phyloP scores from a whole-genome alignment of 1,140 invertebrate genomes.

The Brachionus plicatilis region DNA sequence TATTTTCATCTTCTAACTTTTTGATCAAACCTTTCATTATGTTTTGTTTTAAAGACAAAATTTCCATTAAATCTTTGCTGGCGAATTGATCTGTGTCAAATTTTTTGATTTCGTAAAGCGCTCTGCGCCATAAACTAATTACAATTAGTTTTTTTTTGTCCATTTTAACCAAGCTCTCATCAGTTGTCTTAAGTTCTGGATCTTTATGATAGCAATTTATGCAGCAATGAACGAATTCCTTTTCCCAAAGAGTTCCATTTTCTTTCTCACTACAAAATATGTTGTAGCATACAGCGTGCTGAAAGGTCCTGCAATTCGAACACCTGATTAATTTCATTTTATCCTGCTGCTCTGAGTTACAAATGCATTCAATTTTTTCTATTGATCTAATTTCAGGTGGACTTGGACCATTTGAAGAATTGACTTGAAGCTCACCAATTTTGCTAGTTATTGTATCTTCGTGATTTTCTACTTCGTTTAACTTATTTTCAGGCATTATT shows the following conservation, averaged over 20 bases:
- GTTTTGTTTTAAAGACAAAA: not conserved
- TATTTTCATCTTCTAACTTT: not conserved
- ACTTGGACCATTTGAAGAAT: not conserved
- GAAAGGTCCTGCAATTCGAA: not conserved
- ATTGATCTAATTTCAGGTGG: not conserved
- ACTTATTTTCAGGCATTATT: not conserved
- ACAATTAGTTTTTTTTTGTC: not conserved
- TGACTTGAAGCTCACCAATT: not conserved
- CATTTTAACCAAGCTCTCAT: not conserved
- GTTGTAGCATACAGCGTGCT: constrained; percentile 13
- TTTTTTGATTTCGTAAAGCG: not conserved
- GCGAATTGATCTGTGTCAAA: not conserved
- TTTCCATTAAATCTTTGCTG: not conserved
- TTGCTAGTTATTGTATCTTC: not conserved
- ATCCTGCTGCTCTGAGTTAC: not conserved
- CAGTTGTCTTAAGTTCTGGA: not conserved
- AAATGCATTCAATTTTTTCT: constrained; percentile 7
- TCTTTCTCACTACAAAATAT: not conserved
- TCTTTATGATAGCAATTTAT: not conserved
- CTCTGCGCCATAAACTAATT: not conserved
- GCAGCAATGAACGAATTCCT: constrained; percentile 1
- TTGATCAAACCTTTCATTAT: not conserved
- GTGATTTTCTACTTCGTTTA: not conserved
- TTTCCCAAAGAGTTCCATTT: not conserved
- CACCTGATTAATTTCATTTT: not conserved